Conservation (phyloP, 2,113 vertebrate genomes). For the Bubalus kerabau region DNA sequence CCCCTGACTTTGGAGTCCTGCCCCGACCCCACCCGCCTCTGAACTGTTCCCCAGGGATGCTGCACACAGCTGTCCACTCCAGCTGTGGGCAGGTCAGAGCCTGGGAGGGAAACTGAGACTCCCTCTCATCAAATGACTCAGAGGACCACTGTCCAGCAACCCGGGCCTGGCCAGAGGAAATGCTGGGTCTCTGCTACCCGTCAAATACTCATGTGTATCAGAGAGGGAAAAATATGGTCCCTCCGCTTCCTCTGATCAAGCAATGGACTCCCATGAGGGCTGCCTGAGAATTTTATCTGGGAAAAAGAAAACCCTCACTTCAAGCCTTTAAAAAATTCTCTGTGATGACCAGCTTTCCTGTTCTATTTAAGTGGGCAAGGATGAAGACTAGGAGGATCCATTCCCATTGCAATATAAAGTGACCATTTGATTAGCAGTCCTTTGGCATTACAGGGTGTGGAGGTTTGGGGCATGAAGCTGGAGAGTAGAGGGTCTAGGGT, state of each 20-base stretch:
- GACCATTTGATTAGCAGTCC: background rate
- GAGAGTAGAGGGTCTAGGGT: background rate
- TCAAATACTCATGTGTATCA: fast-evolving
- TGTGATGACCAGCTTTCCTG: background rate
- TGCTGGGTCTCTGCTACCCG: fast-evolving
- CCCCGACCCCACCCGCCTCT: no score
- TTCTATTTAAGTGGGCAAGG: background rate
- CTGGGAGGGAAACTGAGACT: background rate
- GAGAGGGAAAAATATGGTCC: background rate
- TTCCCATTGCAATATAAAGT: background rate
- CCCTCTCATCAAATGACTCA: background rate
- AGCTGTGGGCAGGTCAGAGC: background rate
- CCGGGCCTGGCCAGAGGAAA: background rate
- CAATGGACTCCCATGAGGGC: fast-evolving
- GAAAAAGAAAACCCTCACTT: background rate
- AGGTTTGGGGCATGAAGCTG: background rate
- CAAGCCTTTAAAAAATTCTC: background rate
- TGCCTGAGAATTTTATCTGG: background rate
- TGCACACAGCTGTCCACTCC: background rate
- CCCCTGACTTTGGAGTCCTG: background rate
- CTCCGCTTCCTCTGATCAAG: background rate
- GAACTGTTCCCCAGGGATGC: background rate
- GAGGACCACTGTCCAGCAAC: background rate
- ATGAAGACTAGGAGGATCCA: background rate
- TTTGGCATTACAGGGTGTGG: background rate